Base-by-base conservation (phyloP, 2,113 vertebrate genomes). In the Rhipidura dahli region DNA sequence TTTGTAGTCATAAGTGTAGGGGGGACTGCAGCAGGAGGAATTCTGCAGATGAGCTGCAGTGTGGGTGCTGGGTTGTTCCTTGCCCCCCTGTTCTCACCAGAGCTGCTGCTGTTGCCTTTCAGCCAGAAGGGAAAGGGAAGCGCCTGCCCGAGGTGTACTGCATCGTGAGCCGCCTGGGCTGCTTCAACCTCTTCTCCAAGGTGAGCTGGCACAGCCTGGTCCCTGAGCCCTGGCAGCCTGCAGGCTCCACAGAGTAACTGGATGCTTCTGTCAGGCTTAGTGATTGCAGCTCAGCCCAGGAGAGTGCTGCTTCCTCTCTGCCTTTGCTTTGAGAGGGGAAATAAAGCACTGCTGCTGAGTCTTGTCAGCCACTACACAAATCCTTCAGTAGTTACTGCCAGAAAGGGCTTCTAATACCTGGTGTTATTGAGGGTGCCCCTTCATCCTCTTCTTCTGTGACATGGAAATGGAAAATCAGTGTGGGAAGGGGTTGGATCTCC, bases 151-250 rank as follows among this genome's bases (percentile, higher is more conserved):
- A 99, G 78, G 99, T 99, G 2, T 99, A 99, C 95, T 99, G 99
- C 96, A 99, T 99, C 83, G 98, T 99, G 63, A 99, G 99, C 97
- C 98, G 98, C 88, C 97, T 99, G 50, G 99, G 99, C 96, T 99
- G 99, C 97, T 99, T 99, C 98, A 99, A 99, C 97, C 98, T 99
- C 86, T 99, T 99, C 97, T 99, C 99, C 72, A 99, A 99, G 99
- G 99, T 99, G 98, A 98, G 97, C 56, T 91, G 78, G 68, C 51
- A 87, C 42, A 51, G 26, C 61, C 18, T 44, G 23, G 37, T 13
- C 9, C 31, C 10, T 3, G 30, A 50, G 72, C n/a, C 47, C 66
- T 89, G 59, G 10, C 72, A 87, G 11, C 65, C 61, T 73, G 64
- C 64, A 71, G n/a, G 33, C 91, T 87, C 49, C 45, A 50, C 42